Percentiles rank a stretch among this genome's conserved stretches.
Evolutionary conservation across 2,113 vertebrate species (phyloP).

Genomic region (Poicephalus gulielmi): DNA sequence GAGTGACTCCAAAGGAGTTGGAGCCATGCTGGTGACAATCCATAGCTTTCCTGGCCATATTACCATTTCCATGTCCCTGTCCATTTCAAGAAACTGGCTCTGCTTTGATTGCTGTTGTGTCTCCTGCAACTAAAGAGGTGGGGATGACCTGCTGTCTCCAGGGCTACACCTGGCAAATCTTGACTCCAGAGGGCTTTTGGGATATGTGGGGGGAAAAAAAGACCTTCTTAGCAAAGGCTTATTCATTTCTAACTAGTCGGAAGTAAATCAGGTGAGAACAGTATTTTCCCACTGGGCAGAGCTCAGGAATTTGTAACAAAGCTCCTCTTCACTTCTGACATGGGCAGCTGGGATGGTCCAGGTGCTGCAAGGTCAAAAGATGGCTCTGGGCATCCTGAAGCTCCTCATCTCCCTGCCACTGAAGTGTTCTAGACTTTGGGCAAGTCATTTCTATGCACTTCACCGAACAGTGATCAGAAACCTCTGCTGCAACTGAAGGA

Average conservation of each 20-base stretch:
- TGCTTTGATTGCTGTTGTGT: neutral
- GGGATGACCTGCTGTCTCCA: neutral
- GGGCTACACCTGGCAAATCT: conserved; percentile 12
- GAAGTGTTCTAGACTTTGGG: neutral
- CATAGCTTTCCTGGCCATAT: neutral
- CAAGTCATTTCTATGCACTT: neutral
- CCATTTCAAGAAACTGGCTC: conserved; percentile 60
- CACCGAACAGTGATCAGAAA: neutral
- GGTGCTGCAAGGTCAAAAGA: neutral
- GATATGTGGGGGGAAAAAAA: neutral
- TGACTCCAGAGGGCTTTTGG: neutral
- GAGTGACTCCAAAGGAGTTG: neutral
- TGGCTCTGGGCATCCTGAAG: neutral
- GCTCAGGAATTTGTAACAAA: neutral
- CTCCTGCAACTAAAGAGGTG: neutral
- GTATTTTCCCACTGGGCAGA: neutral
- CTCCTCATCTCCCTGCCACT: neutral
- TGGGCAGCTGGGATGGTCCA: neutral
- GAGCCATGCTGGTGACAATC: neutral
- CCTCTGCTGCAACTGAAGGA: neutral
- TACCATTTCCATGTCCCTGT: conserved; percentile 46
- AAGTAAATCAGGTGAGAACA: neutral
- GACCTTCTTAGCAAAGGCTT: neutral
- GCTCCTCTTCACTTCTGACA: neutral
- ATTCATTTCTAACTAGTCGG: neutral